Evolutionary conservation across 2,888 invertebrate species (phyloP).

Genomic region (Erynnis tages): DNA sequence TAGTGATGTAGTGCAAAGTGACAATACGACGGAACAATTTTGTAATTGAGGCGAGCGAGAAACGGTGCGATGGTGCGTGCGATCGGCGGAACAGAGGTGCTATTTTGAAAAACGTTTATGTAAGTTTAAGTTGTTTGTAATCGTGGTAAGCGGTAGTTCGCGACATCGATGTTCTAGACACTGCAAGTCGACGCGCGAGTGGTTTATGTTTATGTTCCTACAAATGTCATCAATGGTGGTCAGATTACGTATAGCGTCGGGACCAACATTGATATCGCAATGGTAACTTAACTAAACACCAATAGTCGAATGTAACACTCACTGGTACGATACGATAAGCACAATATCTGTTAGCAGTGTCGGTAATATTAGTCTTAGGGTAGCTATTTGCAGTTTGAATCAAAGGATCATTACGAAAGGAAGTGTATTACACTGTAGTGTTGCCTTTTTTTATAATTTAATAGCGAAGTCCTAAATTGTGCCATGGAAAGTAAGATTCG

Average conservation of each 20-base stretch:
- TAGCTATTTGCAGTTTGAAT: too few relatives aligned
- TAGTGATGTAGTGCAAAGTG: neutral
- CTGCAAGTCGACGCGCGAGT: conserved; percentile 3
- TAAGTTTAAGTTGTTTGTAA: too few relatives aligned
- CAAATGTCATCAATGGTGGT: neutral
- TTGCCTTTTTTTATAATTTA: conserved; percentile 4
- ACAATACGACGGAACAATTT: conserved; percentile 4
- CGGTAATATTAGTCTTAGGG: too few relatives aligned
- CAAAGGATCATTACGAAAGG: too few relatives aligned
- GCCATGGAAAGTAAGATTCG: conserved; percentile 10
- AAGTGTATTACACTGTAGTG: too few relatives aligned
- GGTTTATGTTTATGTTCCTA: conserved; percentile 26
- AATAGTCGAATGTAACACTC: too few relatives aligned
- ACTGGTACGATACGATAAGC: too few relatives aligned
- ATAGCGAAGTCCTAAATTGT: conserved; percentile 18
- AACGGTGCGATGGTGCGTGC: neutral
- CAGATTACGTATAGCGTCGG: neutral
- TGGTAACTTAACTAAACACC: too few relatives aligned
- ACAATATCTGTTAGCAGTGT: too few relatives aligned
- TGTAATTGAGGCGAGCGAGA: conserved; percentile 14
- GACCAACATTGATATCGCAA: neutral
- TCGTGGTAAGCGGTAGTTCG: too few relatives aligned
- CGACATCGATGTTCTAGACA: too few relatives aligned
- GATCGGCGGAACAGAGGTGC: conserved; percentile 61
- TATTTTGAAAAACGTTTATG: conserved; percentile 70